These are phyloP conservation scores for Xenopus borealis DNA, from an alignment of 2,113 vertebrate species.

Conservation along the genomic window DNA sequence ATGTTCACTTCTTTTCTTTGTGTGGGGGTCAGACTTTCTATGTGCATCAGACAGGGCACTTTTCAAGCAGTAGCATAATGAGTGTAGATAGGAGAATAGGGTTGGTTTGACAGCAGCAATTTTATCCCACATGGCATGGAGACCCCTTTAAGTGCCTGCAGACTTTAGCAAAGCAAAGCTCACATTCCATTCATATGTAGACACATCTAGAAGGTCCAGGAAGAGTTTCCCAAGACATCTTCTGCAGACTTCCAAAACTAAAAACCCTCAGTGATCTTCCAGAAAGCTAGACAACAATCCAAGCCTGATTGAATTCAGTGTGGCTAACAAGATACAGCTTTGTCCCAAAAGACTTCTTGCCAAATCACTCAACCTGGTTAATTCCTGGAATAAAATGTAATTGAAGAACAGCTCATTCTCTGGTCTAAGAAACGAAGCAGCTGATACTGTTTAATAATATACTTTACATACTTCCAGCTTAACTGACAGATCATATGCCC, in stretches of 20 bases:
- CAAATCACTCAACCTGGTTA: slow-evolving; percentile 63
- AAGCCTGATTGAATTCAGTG: slow-evolving; percentile 61
- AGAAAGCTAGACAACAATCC: slow-evolving; percentile 58
- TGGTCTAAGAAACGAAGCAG: slow-evolving; percentile 61
- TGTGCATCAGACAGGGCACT: too few species aligned
- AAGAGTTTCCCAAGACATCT: slow-evolving; percentile 52
- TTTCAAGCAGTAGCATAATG: too few species aligned
- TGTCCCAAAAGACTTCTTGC: slow-evolving; percentile 65
- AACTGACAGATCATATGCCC: slow-evolving; percentile 42
- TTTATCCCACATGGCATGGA: too few species aligned
- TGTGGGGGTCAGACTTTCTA: too few species aligned
- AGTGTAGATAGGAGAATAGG: too few species aligned
- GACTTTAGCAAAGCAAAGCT: too few species aligned
- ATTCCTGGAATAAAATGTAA: slow-evolving; percentile 52
- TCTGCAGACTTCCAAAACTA: slow-evolving; percentile 64
- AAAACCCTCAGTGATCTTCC: slow-evolving; percentile 57
- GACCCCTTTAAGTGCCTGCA: too few species aligned
- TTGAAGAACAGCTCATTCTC: slow-evolving; percentile 57
- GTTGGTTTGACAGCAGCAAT: too few species aligned
- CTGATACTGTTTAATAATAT: slow-evolving; percentile 63
- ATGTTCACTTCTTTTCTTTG: too few species aligned
- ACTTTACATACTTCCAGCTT: slow-evolving; percentile 58
- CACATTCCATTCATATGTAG: too few species aligned
- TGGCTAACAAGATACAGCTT: slow-evolving; percentile 61
- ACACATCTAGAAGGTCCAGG: too few species aligned